phyloP scores from a whole-genome alignment of 2,797 vertebrate genomes.

The Galago senegalensis region DNA sequence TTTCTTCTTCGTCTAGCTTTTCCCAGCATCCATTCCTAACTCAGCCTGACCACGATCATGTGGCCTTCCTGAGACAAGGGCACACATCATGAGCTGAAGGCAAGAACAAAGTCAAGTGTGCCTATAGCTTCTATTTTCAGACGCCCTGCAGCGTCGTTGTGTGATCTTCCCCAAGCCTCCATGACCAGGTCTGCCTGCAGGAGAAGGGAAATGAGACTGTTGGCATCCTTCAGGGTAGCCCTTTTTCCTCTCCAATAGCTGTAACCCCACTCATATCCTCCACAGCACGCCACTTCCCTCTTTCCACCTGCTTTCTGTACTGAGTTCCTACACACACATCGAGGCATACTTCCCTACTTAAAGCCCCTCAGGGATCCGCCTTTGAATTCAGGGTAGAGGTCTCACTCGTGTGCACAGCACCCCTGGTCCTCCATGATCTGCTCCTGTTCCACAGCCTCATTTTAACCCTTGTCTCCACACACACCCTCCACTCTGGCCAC shows the following conservation, averaged over 20 bases:
- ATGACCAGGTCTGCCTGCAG: neutral
- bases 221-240: neutral
- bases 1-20: neutral
- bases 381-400: neutral
- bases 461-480: neutral
- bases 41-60: neutral
- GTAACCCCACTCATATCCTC: neutral
- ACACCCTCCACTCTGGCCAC: neutral
- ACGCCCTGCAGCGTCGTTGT: neutral
- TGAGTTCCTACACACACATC: neutral
- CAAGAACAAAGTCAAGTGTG: neutral
- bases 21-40: neutral
- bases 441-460: neutral
- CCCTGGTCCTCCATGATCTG: neutral
- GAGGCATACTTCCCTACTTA: neutral
- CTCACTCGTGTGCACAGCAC: neutral
- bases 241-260: neutral
- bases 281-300: neutral
- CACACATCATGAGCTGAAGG: neutral
- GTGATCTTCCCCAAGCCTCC: neutral
- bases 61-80: neutral
- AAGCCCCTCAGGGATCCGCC: neutral
- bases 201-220: neutral
- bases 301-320: neutral
- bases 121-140: neutral